Conservation (phyloP, 1,140 invertebrate genomes). For the Papilio machaon region DNA sequence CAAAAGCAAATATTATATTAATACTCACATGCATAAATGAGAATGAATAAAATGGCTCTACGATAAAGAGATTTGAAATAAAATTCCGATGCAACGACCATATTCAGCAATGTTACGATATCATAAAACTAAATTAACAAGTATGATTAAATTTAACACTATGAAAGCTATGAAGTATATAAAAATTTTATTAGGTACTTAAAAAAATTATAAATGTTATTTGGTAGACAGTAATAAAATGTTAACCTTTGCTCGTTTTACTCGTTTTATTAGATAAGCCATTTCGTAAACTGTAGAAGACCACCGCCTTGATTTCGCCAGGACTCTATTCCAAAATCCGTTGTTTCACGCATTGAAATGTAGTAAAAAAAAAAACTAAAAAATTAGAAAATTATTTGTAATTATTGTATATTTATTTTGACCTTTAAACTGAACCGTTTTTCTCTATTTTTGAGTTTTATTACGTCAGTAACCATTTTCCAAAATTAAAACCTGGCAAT, state of each 20-base stretch:
- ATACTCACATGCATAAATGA: slow-evolving; percentile 2
- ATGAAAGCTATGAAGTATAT: neutral
- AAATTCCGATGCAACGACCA: neutral
- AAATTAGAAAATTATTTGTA: too few relatives aligned
- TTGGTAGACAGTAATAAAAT: too few relatives aligned
- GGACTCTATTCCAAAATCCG: neutral
- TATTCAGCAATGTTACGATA: neutral
- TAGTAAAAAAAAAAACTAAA: neutral
- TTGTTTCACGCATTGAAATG: neutral
- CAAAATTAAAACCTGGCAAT: neutral
- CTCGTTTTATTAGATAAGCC: neutral
- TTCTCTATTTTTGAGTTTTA: too few relatives aligned
- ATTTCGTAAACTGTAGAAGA: neutral
- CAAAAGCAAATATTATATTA: neutral
- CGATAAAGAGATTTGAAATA: neutral
- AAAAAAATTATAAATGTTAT: neutral
- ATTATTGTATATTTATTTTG: neutral
- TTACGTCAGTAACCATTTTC: too few relatives aligned
- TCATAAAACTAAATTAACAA: neutral
- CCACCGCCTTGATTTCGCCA: too few relatives aligned
- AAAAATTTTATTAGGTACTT: neutral
- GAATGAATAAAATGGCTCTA: neutral
- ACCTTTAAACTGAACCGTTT: too few relatives aligned
- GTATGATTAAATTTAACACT: neutral
- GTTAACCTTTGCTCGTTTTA: neutral